Conservation (phyloP, 2,113 vertebrate genomes). For the Mormyrus iriodes region DNA sequence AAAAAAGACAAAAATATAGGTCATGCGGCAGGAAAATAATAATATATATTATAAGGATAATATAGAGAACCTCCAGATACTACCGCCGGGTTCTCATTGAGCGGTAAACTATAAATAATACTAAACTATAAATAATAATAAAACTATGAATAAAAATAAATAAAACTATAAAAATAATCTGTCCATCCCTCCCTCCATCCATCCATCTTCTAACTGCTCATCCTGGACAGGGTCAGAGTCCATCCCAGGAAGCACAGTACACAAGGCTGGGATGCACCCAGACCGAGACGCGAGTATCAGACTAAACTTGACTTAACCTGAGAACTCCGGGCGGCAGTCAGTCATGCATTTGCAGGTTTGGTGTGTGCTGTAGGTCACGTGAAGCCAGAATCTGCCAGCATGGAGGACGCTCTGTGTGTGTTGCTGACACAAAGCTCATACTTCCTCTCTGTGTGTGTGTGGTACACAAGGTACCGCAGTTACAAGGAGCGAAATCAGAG, state of each 20-base stretch:
- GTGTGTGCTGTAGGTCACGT: neutral
- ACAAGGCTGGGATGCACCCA: neutral
- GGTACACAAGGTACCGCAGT: slow-evolving; percentile 38
- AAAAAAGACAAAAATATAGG: neutral
- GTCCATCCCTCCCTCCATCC: neutral
- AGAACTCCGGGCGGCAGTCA: neutral
- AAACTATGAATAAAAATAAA: neutral
- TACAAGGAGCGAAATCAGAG: slow-evolving; percentile 39
- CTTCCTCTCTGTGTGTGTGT: neutral
- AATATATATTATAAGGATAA: no score
- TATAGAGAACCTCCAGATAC: neutral
- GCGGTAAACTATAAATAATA: neutral
- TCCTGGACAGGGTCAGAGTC: neutral
- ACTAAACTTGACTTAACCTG: neutral
- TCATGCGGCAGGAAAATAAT: no score
- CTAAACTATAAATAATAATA: no score
- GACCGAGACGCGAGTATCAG: neutral
- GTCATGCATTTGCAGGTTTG: neutral
- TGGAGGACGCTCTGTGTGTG: neutral
- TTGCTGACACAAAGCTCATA: neutral
- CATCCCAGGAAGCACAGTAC: neutral
- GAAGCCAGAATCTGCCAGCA: neutral
- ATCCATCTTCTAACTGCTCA: neutral
- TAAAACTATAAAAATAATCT: neutral
- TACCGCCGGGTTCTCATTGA: neutral